These are phyloP conservation scores for Spodoptera litura DNA, from an alignment of 1,140 invertebrate genomes.

Conservation along the genomic window DNA sequence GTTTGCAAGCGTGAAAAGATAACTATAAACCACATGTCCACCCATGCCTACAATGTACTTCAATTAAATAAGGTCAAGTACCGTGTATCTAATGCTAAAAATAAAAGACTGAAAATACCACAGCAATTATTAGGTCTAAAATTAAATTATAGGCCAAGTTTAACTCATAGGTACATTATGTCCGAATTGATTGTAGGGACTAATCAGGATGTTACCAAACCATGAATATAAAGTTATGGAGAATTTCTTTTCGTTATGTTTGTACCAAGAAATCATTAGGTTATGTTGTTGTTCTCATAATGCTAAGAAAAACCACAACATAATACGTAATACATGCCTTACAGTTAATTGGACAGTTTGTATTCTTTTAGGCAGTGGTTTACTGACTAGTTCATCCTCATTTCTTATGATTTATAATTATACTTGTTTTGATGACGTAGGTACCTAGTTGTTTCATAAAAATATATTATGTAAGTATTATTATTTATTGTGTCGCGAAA, in stretches of 20 bases:
- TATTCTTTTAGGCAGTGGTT: neutral
- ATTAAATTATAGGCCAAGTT: slow-evolving; percentile 12
- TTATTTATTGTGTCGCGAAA: slow-evolving; percentile 43
- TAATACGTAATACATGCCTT: no score
- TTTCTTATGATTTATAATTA: slow-evolving; percentile 19
- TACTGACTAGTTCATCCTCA: neutral
- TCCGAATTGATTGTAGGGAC: neutral
- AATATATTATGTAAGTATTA: slow-evolving; percentile 37
- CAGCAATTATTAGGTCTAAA: slow-evolving; percentile 19
- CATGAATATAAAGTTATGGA: neutral
- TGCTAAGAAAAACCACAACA: no score
- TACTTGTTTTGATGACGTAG: slow-evolving; percentile 9
- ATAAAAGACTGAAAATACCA: slow-evolving; percentile 18
- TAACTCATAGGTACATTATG: neutral
- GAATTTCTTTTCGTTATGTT: no score
- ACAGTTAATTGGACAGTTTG: neutral
- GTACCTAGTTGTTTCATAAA: slow-evolving; percentile 16
- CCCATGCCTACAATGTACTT: neutral
- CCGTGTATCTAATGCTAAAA: neutral
- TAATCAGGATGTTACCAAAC: neutral
- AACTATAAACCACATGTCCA: neutral
- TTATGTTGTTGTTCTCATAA: no score
- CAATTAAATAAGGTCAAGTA: slow-evolving; percentile 13
- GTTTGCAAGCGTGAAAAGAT: neutral
- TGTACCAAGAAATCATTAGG: neutral